Conservation (phyloP, 1,140 invertebrate genomes). For the Akabosia matsudoensis region DNA sequence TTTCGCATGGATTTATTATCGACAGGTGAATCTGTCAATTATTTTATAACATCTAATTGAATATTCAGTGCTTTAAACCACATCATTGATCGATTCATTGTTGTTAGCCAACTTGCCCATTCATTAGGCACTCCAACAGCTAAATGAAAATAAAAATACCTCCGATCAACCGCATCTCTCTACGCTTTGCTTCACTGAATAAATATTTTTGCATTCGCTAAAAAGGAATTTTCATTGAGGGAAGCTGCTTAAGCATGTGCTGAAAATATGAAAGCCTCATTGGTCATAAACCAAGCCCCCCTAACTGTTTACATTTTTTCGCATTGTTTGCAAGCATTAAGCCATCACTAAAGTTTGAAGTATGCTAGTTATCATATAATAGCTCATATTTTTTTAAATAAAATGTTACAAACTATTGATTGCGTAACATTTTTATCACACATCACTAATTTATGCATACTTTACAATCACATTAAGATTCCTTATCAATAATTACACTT, state of each 20-base stretch:
- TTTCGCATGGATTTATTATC: background rate
- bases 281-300: background rate
- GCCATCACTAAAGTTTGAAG: background rate
- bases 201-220: no score
- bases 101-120: background rate
- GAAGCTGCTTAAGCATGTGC: no score
- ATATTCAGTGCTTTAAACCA: background rate
- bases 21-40: background rate
- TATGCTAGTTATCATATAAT: background rate
- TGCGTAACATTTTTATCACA: background rate
- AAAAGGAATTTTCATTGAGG: no score
- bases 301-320: background rate
- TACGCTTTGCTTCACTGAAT: no score
- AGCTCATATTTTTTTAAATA: background rate
- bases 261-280: no score
- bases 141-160: no score
- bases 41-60: no score
- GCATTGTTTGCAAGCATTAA: background rate
- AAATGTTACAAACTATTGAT: background rate
- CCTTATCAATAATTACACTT: background rate
- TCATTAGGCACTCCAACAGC: background rate
- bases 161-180: no score
- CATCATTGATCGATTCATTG: background rate
- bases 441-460: background rate
- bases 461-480: background rate